Evolutionary conservation across 2,888 invertebrate genomes (phyloP).

Genomic region (Nomada hirtipes): DNA sequence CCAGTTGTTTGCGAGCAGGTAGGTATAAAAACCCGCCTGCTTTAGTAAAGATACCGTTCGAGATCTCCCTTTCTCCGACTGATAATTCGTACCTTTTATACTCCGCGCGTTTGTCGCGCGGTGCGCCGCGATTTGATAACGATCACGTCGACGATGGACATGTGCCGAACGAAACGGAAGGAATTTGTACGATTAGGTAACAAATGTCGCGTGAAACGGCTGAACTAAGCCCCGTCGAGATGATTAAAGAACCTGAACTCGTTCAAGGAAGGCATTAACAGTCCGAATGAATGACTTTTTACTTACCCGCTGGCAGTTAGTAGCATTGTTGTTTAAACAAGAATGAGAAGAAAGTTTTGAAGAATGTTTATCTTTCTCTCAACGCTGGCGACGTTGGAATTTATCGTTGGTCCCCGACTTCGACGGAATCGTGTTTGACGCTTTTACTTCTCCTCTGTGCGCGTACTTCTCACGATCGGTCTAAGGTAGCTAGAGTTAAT

Average conservation of each 20-base stretch:
- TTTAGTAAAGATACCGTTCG: conserved; percentile 18
- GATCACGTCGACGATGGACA: conserved; percentile 4
- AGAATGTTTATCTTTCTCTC: neutral
- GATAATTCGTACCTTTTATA: conserved; percentile 8
- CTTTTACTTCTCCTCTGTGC: conserved; percentile 18
- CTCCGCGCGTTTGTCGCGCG: neutral
- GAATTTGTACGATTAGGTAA: conserved; percentile 40
- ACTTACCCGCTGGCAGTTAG: conserved; percentile 12
- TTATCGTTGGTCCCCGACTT: neutral
- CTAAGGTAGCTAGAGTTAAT: neutral
- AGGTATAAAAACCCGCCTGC: conserved; percentile 49
- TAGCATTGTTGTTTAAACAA: conserved; percentile 4
- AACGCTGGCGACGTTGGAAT: neutral
- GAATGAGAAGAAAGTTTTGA: neutral
- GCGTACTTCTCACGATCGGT: conserved; percentile 10
- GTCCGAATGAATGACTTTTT: conserved; percentile 8
- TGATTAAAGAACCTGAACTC: conserved; percentile 19
- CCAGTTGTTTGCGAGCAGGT: conserved; percentile 48
- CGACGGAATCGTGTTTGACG: neutral
- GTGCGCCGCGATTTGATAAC: neutral
- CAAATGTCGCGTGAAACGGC: conserved; percentile 34
- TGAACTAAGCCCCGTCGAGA: conserved; percentile 30
- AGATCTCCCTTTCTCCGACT: neutral
- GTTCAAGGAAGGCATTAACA: conserved; percentile 27
- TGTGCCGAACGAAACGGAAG: conserved; percentile 24